These are phyloP conservation scores for Ibidorhyncha struthersii DNA, from an alignment of 2,113 vertebrate species.

Conservation along the genomic window DNA sequence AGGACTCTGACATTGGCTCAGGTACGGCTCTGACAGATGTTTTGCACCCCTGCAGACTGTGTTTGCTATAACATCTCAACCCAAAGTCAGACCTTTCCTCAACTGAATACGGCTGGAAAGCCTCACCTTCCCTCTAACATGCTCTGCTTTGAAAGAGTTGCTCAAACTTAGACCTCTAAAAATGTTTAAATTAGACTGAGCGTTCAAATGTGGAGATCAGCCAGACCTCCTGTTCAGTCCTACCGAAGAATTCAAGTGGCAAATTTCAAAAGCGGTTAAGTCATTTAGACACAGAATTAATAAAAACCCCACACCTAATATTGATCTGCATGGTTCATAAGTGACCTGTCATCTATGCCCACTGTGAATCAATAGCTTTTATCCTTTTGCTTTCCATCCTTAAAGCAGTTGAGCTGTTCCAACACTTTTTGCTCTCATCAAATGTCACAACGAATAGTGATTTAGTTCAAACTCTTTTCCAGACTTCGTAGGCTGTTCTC, in stretches of 20 bases:
- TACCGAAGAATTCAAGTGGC: neutral
- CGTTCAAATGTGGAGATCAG: neutral
- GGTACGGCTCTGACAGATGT: neutral
- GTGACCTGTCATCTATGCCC: neutral
- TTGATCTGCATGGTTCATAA: neutral
- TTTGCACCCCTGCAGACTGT: neutral
- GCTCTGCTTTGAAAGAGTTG: neutral
- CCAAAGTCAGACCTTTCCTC: neutral
- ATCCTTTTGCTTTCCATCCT: neutral
- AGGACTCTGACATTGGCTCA: neutral
- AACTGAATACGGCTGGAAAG: neutral
- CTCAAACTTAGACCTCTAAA: neutral
- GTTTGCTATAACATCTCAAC: neutral
- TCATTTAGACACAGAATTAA: conserved; percentile 4
- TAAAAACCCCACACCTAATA: neutral
- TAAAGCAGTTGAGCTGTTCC: neutral
- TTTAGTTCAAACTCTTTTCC: neutral
- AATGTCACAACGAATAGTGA: neutral
- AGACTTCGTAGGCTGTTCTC: neutral
- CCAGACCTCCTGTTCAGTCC: neutral
- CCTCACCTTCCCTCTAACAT: neutral
- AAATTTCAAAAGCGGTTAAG: neutral
- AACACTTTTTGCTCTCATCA: neutral
- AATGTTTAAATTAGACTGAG: neutral
- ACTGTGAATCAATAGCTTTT: neutral